Evolutionary conservation across 2,888 invertebrate genomes (phyloP), one percentile per base, ranked within the genome.

Genomic region (Euproctis similis): DNA sequence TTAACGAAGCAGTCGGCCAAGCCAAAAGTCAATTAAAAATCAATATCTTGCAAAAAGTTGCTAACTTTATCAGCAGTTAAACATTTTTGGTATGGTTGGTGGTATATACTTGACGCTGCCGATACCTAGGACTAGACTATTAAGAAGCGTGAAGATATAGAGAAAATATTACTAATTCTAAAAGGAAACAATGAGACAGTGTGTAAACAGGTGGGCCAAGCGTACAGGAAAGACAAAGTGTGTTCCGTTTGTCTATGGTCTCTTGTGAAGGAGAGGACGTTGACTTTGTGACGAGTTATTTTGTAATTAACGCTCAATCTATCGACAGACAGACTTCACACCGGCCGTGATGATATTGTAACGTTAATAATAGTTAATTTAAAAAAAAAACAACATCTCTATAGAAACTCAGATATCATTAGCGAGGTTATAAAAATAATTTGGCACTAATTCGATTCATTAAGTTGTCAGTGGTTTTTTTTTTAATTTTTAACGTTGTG

Each of bases 301-400:
- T 62, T 55, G 62, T 68, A 72, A 73, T 70, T 71, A 71, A 58
- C 62, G 64, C 60, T 53, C 54, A 55, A 68, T 61, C 59, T 51
- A 56, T 53, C 46, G 39, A 42, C 49, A 44, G n/a, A n/a, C n/a
- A n/a, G n/a, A n/a, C n/a, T n/a, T n/a, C n/a, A n/a, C n/a, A n/a
- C n/a, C 33, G 39, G 31, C 46, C 43, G 40, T 46, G 49, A 51
- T 55, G 49, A 47, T 52, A 50, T 45, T 46, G 43, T 43, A 33
- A 43, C 30, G 48, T 39, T n/a, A n/a, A n/a, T n/a, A n/a, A n/a
- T n/a, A n/a, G n/a, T n/a, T n/a, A n/a, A n/a, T n/a, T n/a, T n/a
- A n/a, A n/a, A n/a, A n/a, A 59, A 52, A 60, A 52, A 54, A 48
- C 46, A 45, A 21, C 35, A 37, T 39, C 43, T 46, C 43, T 44